Percentiles rank a stretch among this genome's conserved stretches.
Evolutionary conservation across 1,140 invertebrate genomes (phyloP).

Genomic region (Anoplophora glabripennis): DNA sequence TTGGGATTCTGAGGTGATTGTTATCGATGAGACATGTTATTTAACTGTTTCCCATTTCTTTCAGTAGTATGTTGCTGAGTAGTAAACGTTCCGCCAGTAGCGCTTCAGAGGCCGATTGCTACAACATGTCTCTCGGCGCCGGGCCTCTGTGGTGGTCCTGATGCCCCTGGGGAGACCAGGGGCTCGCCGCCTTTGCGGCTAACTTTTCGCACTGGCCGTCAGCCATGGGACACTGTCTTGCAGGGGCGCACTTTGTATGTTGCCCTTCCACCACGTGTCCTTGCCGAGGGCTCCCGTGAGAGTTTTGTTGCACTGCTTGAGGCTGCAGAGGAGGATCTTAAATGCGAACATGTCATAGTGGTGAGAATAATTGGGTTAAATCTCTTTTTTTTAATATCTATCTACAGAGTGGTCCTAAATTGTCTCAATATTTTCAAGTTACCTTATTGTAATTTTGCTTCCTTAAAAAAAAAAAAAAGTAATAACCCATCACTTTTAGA

Average conservation of each 20-base stretch:
- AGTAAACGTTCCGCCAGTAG: conserved; percentile 58
- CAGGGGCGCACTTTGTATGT: conserved; percentile 77
- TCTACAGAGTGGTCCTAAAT: too few species aligned
- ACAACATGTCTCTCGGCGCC: conserved; percentile 89
- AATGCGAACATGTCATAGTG: conserved; percentile 76
- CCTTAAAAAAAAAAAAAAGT: too few species aligned
- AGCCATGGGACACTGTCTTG: conserved; percentile 58
- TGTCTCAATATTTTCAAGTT: too few species aligned
- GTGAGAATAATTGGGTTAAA: conserved; percentile 29
- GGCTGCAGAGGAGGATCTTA: conserved; percentile 91
- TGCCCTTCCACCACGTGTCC: conserved; percentile 77
- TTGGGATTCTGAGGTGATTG: too few species aligned
- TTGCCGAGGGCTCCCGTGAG: conserved; percentile 88
- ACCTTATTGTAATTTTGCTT: too few species aligned
- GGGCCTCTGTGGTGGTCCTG: conserved; percentile 98
- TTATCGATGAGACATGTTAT: too few species aligned
- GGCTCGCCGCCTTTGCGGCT: conserved; percentile 43
- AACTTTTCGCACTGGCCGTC: conserved; percentile 45
- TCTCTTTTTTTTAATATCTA: background rate
- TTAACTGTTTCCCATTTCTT: conserved; percentile 28
- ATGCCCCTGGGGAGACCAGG: conserved; percentile 68
- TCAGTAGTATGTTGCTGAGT: conserved; percentile 42
- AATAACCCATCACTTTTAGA: too few species aligned
- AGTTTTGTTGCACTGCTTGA: conserved; percentile 90
- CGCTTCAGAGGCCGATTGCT: conserved; percentile 59